phyloP scores from a whole-genome alignment of 2,113 vertebrate genomes.

The Hyla sarda region DNA sequence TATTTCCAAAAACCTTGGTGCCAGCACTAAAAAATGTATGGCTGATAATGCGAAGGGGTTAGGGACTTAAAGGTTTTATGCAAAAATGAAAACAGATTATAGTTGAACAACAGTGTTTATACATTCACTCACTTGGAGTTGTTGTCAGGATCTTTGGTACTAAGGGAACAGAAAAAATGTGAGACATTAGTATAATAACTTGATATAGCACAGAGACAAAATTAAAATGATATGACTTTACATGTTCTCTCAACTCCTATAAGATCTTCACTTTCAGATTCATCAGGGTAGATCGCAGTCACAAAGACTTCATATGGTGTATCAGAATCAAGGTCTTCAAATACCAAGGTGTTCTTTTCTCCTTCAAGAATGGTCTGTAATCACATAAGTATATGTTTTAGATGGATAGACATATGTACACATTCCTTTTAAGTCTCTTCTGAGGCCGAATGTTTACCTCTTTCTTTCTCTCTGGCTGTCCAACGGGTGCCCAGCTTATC shows the following conservation, averaged over 20 bases:
- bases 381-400: conserved; percentile 28
- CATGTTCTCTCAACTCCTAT: conserved; percentile 85
- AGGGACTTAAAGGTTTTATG: not conserved
- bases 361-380: conserved; percentile 83
- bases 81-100: not conserved
- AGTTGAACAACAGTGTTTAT: not conserved
- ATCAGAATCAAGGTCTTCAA: conserved; percentile 86
- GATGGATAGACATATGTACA: not conserved
- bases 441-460: conserved; percentile 9
- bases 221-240: conserved; percentile 73
- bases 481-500: conserved; percentile 82
- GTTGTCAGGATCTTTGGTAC: conserved; percentile 75
- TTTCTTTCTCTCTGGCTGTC: conserved; percentile 66
- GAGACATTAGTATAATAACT: not conserved
- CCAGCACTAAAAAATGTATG: no score
- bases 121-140: conserved; percentile 77
- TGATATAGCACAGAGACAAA: conserved; percentile 54
- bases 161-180: conserved; percentile 69
- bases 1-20: no score
- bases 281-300: conserved; percentile 96
- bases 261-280: conserved; percentile 93
- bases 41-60: no score
- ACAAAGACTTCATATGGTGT: conserved; percentile 86
- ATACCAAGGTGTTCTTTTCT: conserved; percentile 79
- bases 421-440: not conserved